Evolutionary conservation across 2,888 invertebrate genomes (phyloP), one percentile per base, ranked within the genome.

Genomic region (Syrista parreyssii): DNA sequence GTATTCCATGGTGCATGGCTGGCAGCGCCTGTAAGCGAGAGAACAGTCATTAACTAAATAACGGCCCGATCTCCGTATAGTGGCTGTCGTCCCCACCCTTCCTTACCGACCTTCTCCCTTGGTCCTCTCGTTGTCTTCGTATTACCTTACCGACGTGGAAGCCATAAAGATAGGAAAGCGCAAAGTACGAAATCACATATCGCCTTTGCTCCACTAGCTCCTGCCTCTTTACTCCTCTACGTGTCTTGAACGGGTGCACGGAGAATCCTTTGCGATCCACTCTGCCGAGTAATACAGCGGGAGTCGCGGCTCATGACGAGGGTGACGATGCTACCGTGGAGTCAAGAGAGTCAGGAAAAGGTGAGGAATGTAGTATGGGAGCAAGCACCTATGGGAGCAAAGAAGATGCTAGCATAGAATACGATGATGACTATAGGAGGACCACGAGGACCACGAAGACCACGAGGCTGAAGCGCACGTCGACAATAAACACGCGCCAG

Each of bases 1-100:
- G 90, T 90, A 90, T 89, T 91, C 90, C 88, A 85, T 84, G 84
- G 86, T 85, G 84, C 86, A 84, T 80, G 82, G 75, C 86, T 86
- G 86, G 85, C 86, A 86, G 84, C 84, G 86, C 86, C 86, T 86
- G 79, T 75, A 86, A 86, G 88, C 89, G 89, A 90, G 89, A 90
- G 90, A 91, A 90, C 90, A 90, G 91, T 91, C 91, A 91, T 91
- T 91, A 91, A 90, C 90, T 90, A 91, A 91, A 90, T 90, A 91
- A 90, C 89, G 88, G 88, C 88, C 86, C 83, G 87, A 87, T 87
- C 86, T 82, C 84, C 81, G 83, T 83, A 84, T 82, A 55, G 55
- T 55, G 55, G 55, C 55, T 55, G 55, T 55, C 55, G 55, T 23
- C 15, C 55, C 55, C 55, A 6, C 72, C 69, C 78, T 36, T 36